Evolutionary conservation across 2,888 invertebrate genomes (phyloP), one percentile per base, ranked within the genome.

Genomic region (Drosophila hamatofila): DNA sequence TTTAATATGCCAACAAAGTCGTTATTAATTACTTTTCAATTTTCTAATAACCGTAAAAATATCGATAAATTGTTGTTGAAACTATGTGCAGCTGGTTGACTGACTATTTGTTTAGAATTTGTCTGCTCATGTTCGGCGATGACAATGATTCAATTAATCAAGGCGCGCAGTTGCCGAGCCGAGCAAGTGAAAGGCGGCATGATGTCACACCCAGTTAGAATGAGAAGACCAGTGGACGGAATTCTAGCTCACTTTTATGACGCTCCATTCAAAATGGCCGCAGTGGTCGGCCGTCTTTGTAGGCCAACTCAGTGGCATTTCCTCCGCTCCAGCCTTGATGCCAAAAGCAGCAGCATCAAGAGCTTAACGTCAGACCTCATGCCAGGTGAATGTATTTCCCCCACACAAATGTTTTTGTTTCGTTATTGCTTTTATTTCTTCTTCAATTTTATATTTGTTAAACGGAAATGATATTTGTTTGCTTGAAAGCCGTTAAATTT

Each of bases 311-410:
- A 21, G 52, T 33, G 61, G 65, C 70, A 71, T 74, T 83, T 87
- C 85, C 85, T 84, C 70, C 71, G 60, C 44, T n/a, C 41, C 37
- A 70, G 70, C 83, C 83, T 88, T 83, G 86, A 80, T 68, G 49
- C 61, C 48, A 52, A 67, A 65, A 58, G 83, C 57, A n/a, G 37
- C 80, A 78, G 80, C 86, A 85, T 73, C 44, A 66, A 80, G 78
- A 25, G 52, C 33, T 37, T 67, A 70, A 68, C 71, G 16, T 56
- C 21, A 21, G 37, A 27, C 2, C 52, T 55, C 41, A 56, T 42
- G 65, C 30, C 76, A 73, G 81, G 87, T 84, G 84, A 84, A 84
- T 84, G 87, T 88, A 81, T 88, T 76, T 83, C 81, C 89, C 88
- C 81, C 72, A 68, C 80, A 76, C 76, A 76, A 54, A 58, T 54